These are phyloP conservation scores for Vannuccia rotundouncinata DNA, from an alignment of 2,888 invertebrate genomes.

Conservation along the genomic window DNA sequence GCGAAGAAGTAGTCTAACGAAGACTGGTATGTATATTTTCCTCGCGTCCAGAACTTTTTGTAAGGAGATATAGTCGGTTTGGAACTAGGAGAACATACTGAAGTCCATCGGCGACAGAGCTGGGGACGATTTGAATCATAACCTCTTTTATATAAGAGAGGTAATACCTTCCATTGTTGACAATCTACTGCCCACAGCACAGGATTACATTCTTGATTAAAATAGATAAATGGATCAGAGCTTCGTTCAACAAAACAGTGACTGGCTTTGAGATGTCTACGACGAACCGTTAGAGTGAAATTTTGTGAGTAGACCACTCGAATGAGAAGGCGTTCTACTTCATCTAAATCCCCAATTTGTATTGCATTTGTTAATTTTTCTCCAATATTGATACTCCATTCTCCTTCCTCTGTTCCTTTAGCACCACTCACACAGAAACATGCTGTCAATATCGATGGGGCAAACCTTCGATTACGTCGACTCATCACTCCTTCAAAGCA, in stretches of 20 bases:
- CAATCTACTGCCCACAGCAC: slow-evolving; percentile 36
- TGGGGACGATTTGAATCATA: slow-evolving; percentile 32
- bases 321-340: neutral
- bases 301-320: neutral
- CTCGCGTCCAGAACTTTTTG: slow-evolving; percentile 33
- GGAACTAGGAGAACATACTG: neutral
- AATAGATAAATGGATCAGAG: slow-evolving; percentile 16
- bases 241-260: neutral
- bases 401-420: neutral
- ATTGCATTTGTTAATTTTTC: neutral
- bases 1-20: slow-evolving; percentile 31
- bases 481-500: neutral
- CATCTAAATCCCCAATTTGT: neutral
- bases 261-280: neutral
- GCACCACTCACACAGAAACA: neutral
- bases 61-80: slow-evolving; percentile 24
- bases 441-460: neutral
- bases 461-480: neutral
- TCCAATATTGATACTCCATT: neutral
- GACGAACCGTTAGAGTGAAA: neutral
- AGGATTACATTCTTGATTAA: slow-evolving; percentile 36
- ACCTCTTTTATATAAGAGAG: slow-evolving; percentile 10
- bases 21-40: slow-evolving; percentile 33
- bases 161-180: slow-evolving; percentile 34
- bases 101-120: slow-evolving; percentile 30